phyloP scores from a whole-genome alignment of 2,113 vertebrate species.

The Tympanuchus pallidicinctus region DNA sequence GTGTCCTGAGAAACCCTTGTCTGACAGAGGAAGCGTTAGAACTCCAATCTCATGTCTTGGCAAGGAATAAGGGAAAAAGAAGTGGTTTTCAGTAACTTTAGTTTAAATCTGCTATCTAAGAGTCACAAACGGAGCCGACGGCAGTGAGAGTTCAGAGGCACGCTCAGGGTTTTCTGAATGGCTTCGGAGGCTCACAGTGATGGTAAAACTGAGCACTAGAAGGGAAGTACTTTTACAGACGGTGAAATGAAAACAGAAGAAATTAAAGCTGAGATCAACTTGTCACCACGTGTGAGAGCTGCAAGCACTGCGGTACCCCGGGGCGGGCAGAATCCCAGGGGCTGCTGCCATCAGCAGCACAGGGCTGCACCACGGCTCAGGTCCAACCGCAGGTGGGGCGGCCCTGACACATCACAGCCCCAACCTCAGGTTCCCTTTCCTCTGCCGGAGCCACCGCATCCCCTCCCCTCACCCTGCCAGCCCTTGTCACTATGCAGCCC shows the following conservation, averaged over 20 bases:
- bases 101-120: background rate
- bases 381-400: background rate
- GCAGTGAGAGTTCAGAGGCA: background rate
- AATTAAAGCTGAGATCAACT: background rate
- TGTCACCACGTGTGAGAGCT: background rate
- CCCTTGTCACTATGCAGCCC: background rate
- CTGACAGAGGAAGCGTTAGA: background rate
- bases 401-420: background rate
- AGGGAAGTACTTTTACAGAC: background rate
- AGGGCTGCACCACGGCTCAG: background rate
- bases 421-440: background rate
- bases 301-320: background rate
- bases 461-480: rapidly evolving
- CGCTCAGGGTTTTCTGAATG: background rate
- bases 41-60: background rate
- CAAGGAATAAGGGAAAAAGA: background rate
- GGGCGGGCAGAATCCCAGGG: background rate
- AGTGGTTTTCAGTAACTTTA: background rate
- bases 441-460: background rate
- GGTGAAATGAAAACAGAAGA: background rate
- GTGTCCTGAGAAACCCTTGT: background rate
- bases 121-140: background rate
- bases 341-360: background rate
- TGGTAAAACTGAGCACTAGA: background rate
- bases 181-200: background rate